A percentile compares a stretch with the other conserved stretches of the same genome.
These are phyloP conservation scores for Euura saliciscinereae DNA, from an alignment of 1,140 invertebrate genomes.

Conservation along the genomic window DNA sequence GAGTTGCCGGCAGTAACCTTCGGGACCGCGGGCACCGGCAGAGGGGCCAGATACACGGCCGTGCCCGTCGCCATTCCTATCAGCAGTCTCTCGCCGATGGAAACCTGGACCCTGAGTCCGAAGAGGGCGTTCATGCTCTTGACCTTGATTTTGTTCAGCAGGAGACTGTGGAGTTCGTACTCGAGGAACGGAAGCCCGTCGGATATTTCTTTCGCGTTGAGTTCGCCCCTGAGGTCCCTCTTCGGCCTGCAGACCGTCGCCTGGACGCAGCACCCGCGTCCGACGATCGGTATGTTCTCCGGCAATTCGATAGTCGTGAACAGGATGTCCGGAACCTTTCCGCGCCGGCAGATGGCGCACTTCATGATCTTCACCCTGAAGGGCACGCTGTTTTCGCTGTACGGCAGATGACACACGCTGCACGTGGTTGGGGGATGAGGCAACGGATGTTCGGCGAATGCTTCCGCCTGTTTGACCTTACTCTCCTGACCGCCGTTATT, in stretches of 20 bases:
- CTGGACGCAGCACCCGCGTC: conserved; percentile 76
- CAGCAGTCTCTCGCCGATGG: conserved; percentile 86
- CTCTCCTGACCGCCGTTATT: conserved; percentile 20
- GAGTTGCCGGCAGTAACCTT: conserved; percentile 70
- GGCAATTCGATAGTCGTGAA: conserved; percentile 89
- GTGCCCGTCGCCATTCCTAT: conserved; percentile 90
- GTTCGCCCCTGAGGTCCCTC: conserved; percentile 80
- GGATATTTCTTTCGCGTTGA: conserved; percentile 92
- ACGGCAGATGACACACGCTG: conserved; percentile 81
- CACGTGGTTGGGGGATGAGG: conserved; percentile 35
- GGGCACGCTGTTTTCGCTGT: conserved; percentile 72
- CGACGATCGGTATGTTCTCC: conserved; percentile 73
- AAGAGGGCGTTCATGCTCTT: conserved; percentile 95
- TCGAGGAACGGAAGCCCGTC: conserved; percentile 93
- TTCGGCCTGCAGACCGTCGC: conserved; percentile 81
- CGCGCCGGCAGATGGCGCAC: conserved; percentile 65
- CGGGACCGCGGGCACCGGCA: conserved; percentile 75
- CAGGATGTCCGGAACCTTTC: conserved; percentile 88
- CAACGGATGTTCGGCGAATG: conserved; percentile 43
- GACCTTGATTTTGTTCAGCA: conserved; percentile 90
- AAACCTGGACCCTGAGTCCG: conserved; percentile 81
- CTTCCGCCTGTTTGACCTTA: conserved; percentile 48
- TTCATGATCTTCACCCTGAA: conserved; percentile 71
- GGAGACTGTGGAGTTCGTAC: conserved; percentile 91
- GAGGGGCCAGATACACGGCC: conserved; percentile 74